Evolutionary conservation across 2,888 invertebrate species (phyloP), one percentile per base, ranked within the genome.

Genomic region (Erebia aethiops): DNA sequence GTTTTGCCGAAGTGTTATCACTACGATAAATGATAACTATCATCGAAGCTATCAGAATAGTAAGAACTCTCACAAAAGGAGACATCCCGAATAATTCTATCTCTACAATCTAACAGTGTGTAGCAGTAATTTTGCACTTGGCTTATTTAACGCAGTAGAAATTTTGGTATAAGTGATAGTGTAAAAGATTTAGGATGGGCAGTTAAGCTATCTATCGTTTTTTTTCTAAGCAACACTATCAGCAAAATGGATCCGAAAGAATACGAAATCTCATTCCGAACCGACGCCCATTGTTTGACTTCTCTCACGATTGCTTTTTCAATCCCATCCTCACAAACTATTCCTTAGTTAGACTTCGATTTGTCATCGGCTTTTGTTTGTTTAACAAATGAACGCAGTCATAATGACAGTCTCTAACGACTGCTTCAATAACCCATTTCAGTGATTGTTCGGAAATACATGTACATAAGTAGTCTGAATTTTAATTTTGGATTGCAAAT

Each of bases 231-330:
- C 43, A 61, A 43, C 26, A 16, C 43, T 61, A 61, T 61, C 61
- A 46, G 13, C 16, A 82, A 82, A 85, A 85, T 81, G 79, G 82
- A 84, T 84, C 83, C 84, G 82, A 87, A 89, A 87, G 90, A 88
- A 90, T 88, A 87, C 87, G 82, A 84, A 86, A 89, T 89, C 85
- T 87, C 86, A 87, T 89, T 90, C 82, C 86, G 80, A 79, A 80
- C 80, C 79, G 77, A 78, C 80, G 82, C 78, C 85, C 86, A 85
- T 89, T 89, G 90, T 89, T 89, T 88, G 88, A 83, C 81, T 81
- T 46, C 83, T 84, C 81, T 84, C 85, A 84, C 87, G 86, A 89
- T 87, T 87, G 87, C 85, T 87, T 87, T 89, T 86, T 85, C 81
- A 85, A 87, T 88, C 85, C 83, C 77, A 85, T 84, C 77, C 78